A percentile compares a stretch with the other conserved stretches of the same genome.
Conservation (phyloP, 2,797 vertebrate species). For the Xerus rutilus region DNA sequence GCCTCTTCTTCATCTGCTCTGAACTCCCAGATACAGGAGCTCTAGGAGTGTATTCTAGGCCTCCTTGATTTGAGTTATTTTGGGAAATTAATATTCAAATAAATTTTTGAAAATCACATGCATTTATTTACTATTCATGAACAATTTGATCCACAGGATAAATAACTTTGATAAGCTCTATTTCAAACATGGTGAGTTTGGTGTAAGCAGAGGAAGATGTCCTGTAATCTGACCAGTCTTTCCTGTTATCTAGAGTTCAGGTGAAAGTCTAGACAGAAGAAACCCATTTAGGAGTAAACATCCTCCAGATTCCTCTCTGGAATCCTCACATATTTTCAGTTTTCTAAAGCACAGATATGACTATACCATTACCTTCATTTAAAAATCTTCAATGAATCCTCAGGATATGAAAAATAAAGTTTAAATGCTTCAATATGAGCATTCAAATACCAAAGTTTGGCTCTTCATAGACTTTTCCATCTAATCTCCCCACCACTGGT, state of each 20-base stretch:
- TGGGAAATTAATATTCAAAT: neutral
- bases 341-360: neutral
- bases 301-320: neutral
- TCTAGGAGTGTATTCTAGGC: neutral
- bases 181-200: neutral
- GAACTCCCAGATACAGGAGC: neutral
- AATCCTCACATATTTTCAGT: neutral
- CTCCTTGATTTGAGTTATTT: neutral
- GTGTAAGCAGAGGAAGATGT: neutral
- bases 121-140: neutral
- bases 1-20: neutral
- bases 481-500: neutral
- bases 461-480: neutral
- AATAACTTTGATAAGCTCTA: neutral
- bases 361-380: neutral
- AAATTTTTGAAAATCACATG: neutral
- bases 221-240: neutral
- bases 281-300: neutral
- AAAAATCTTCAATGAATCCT: neutral
- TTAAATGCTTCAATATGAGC: neutral
- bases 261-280: neutral
- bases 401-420: constrained; percentile 11
- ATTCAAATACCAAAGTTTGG: neutral
- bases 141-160: neutral
- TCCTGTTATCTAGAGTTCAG: neutral